phyloP scores from a whole-genome alignment of 1,140 invertebrate genomes.

The Lysiphlebus fabarum region DNA sequence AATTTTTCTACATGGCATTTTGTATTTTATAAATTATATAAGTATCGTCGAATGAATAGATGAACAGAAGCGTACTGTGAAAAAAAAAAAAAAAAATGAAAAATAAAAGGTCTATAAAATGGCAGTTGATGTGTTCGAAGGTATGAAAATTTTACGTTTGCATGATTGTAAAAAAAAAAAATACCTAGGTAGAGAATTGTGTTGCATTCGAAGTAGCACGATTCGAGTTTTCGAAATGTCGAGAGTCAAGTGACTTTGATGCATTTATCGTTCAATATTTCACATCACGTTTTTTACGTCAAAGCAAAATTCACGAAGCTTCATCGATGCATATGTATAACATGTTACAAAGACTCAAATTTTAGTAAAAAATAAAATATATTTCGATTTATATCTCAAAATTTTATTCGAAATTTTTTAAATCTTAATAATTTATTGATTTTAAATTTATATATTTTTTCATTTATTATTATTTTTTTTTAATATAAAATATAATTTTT shows the following conservation, averaged over 20 bases:
- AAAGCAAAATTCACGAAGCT: conserved; percentile 2
- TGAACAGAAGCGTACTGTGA: no score
- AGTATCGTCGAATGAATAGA: no score
- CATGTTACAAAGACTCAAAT: no score
- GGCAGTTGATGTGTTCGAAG: not conserved
- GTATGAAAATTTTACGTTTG: conserved; percentile 14
- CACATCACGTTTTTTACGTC: conserved; percentile 15
- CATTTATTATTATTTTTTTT: not conserved
- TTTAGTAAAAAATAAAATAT: no score
- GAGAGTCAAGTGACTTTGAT: conserved; percentile 19
- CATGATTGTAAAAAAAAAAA: not conserved
- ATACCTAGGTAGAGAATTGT: conserved; percentile 2
- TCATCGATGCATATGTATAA: not conserved
- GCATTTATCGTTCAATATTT: conserved; percentile 14
- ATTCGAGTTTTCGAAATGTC: conserved; percentile 5
- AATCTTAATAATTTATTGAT: not conserved
- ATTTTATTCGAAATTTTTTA: no score
- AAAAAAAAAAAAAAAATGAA: no score
- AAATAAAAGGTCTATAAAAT: no score
- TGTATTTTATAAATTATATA: no score
- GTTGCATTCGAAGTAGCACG: not conserved
- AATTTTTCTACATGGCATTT: no score
- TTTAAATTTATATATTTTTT: not conserved
- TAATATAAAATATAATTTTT: not conserved
- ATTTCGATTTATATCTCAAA: no score